Evolutionary conservation across 2,888 invertebrate species (phyloP).

Genomic region (Drosophila falleni): DNA sequence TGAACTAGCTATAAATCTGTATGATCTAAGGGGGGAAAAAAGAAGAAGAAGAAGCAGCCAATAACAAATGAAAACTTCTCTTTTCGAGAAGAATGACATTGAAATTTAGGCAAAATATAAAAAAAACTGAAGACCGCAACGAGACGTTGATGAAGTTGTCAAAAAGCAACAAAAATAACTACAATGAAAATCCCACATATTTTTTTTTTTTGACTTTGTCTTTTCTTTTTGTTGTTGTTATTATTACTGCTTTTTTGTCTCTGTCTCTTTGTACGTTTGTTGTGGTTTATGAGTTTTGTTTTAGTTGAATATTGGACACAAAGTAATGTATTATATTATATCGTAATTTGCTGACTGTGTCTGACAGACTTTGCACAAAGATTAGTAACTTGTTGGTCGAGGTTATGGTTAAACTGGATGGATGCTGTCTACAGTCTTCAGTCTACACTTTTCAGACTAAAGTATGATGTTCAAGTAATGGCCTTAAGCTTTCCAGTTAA

Average conservation of each 20-base stretch:
- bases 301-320: slow-evolving; percentile 28
- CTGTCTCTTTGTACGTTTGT: slow-evolving; percentile 12
- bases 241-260: slow-evolving; percentile 3
- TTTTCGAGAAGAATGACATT: slow-evolving; percentile 45
- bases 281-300: slow-evolving; percentile 59
- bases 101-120: slow-evolving; percentile 31
- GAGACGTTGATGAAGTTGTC: slow-evolving; percentile 72
- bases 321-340: slow-evolving; percentile 33
- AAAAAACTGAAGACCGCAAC: slow-evolving; percentile 46
- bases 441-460: not conserved
- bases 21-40: not conserved
- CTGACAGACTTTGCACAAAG: slow-evolving; percentile 56
- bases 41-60: slow-evolving; percentile 13
- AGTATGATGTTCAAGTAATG: slow-evolving; percentile 15
- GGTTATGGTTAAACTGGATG: slow-evolving; percentile 11
- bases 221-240: slow-evolving; percentile 10
- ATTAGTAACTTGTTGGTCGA: slow-evolving; percentile 66
- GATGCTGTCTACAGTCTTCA: slow-evolving; percentile 33
- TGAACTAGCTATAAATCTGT: slow-evolving; percentile 54
- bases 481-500: slow-evolving; percentile 47
- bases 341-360: slow-evolving; percentile 39
- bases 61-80: slow-evolving; percentile 63
- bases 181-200: slow-evolving; percentile 51
- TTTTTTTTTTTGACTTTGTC: slow-evolving; percentile 53
- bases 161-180: slow-evolving; percentile 56